Base-by-base conservation (phyloP, 2,113 vertebrate genomes). In the Toxotes jaculatrix region DNA sequence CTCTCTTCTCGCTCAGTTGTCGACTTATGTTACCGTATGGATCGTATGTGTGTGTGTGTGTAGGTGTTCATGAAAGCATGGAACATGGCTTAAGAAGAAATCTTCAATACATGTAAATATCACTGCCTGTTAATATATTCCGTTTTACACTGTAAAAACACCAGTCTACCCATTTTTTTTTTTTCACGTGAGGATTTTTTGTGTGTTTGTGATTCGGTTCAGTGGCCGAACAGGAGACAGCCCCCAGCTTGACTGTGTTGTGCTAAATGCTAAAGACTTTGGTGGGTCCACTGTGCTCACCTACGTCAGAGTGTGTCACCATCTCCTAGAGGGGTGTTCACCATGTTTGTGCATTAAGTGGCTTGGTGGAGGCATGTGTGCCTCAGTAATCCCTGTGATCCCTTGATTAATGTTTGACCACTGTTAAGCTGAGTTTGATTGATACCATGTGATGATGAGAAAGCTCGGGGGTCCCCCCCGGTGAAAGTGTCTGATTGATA, bases 401-500 rank as follows among this genome's bases (percentile, higher is more conserved):
- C 65, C 8, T 42, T 85, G 85, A 93, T 88, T 65, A 89, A 90
- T 84, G 67, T 71, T 61, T n/a, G 7, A 60, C 68, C 51, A 47
- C 61, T n/a, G 21, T 19, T 62, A 34, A 80, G 57, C 55, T 53
- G 87, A 87, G 43, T 83, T 77, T 88, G 84, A 93, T 78, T 72
- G 83, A 93, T 91, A 56, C 19, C 27, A 34, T 55, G 76, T 73
- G 66, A 84, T 83, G 69, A 74, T 80, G 85, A 66, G 82, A 79
- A 78, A 7, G 14, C 68, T 61, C 83, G 63, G 47, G 53, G 27
- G 27, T 27, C 27, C 27, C 27, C 68, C 49, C 27, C 45, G 11
- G 45, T 51, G 17, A 77, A 86, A 82, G 62, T 61, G 71, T 74
- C 73, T 77, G 86, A 89, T 90, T 87, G 56, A 82, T 88, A 72